These are phyloP conservation scores for Salmo trutta DNA, from an alignment of 2,797 vertebrate genomes.

Conservation along the genomic window DNA sequence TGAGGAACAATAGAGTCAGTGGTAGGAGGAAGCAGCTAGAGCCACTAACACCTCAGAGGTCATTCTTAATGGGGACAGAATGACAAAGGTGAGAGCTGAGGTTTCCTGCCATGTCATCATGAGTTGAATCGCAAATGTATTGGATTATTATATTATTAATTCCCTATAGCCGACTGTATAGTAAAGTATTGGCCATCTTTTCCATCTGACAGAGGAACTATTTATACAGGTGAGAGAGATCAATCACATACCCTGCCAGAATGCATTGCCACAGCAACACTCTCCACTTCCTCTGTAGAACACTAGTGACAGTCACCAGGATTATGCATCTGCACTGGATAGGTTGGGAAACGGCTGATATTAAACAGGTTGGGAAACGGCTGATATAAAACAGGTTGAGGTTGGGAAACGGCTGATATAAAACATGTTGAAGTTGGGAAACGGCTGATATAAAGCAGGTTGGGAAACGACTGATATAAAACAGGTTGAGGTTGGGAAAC, in stretches of 20 bases:
- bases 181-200: constrained; percentile 76
- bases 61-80: constrained; percentile 83
- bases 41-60: constrained; percentile 78
- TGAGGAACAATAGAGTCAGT: constrained; percentile 89
- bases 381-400: no score
- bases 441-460: no score
- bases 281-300: constrained; percentile 70
- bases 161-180: constrained; percentile 79
- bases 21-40: constrained; percentile 77
- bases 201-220: constrained; percentile 83
- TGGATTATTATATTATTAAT: constrained; percentile 89
- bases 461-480: no score
- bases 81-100: constrained; percentile 79
- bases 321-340: constrained; percentile 62
- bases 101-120: constrained; percentile 82
- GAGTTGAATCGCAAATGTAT: constrained; percentile 78
- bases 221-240: constrained; percentile 88
- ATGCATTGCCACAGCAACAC: constrained; percentile 77
- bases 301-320: constrained; percentile 80
- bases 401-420: no score
- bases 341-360: no score
- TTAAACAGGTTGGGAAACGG: no score
- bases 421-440: no score
- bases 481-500: no score
- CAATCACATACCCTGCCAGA: constrained; percentile 83